These are phyloP conservation scores for Pyrochroa serraticornis DNA, from an alignment of 2,888 invertebrate genomes.

Conservation along the genomic window DNA sequence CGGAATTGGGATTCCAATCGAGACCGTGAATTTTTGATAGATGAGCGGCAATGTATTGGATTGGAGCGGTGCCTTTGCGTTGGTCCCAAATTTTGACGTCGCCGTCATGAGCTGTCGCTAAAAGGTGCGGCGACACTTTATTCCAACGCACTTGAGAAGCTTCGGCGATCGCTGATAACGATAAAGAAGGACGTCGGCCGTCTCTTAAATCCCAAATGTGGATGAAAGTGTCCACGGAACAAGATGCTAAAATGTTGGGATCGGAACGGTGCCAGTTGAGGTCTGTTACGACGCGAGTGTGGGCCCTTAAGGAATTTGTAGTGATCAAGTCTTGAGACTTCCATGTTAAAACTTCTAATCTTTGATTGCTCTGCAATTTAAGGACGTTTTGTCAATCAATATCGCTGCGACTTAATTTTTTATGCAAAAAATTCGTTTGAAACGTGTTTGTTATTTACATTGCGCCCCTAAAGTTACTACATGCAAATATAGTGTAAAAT, in stretches of 20 bases:
- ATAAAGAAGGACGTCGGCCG: conserved; percentile 79
- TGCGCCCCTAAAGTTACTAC: no score
- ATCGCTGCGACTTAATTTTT: no score
- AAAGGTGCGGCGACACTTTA: conserved; percentile 77
- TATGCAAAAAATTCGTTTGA: no score
- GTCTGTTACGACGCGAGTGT: conserved; percentile 87
- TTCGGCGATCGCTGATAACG: conserved; percentile 88
- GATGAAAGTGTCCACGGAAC: conserved; percentile 92
- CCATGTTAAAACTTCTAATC: conserved; percentile 86
- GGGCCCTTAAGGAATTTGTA: conserved; percentile 75
- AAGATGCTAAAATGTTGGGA: conserved; percentile 80
- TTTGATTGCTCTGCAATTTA: conserved; percentile 76
- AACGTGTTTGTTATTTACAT: no score
- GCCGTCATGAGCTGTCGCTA: conserved; percentile 95
- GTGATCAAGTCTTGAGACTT: conserved; percentile 73
- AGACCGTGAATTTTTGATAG: conserved; percentile 88
- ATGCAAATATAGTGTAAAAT: no score
- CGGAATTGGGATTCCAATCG: conserved; percentile 90
- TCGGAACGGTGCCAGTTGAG: conserved; percentile 89
- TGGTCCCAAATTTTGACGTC: conserved; percentile 97
- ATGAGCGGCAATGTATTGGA: conserved; percentile 94
- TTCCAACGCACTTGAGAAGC: conserved; percentile 96
- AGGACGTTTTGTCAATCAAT: conserved; percentile 30
- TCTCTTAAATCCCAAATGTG: conserved; percentile 94
- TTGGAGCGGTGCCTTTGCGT: conserved; percentile 82